A percentile compares a stretch with the other conserved stretches of the same genome.
Evolutionary conservation across 2,888 invertebrate species (phyloP).

Genomic region (Punctoribates punctum): DNA sequence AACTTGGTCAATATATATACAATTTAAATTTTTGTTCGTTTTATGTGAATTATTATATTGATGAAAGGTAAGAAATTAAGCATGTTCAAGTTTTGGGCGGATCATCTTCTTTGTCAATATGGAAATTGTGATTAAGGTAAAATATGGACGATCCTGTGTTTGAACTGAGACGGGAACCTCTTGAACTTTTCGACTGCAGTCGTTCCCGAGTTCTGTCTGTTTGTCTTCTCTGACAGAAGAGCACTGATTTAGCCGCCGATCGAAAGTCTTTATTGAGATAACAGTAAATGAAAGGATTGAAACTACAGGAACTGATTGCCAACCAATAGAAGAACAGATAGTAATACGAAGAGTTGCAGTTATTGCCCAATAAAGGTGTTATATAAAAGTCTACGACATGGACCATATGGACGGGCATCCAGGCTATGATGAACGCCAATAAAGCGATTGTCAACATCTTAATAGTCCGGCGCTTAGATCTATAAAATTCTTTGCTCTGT

Average conservation of each 20-base stretch:
- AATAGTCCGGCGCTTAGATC: conserved; percentile 55
- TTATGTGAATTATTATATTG: too few species aligned
- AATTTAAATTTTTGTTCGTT: too few species aligned
- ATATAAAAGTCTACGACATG: conserved; percentile 54
- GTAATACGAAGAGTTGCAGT: conserved; percentile 52
- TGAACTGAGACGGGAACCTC: background rate
- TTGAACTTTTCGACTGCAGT: background rate
- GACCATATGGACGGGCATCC: conserved; percentile 57
- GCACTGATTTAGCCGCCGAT: conserved; percentile 61
- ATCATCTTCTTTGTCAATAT: too few species aligned
- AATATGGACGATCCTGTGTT: background rate
- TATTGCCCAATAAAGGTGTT: conserved; percentile 42
- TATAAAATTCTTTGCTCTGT: conserved; percentile 53
- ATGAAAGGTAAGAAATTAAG: too few species aligned
- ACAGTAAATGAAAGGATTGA: conserved; percentile 57
- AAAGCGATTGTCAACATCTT: conserved; percentile 57
- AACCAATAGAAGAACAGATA: conserved; percentile 56
- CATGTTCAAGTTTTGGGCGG: too few species aligned
- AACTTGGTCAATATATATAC: too few species aligned
- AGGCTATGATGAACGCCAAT: conserved; percentile 55
- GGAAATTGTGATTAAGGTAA: background rate
- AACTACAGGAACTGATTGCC: conserved; percentile 57
- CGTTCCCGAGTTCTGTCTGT: background rate
- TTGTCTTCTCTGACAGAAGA: background rate
- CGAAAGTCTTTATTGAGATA: conserved; percentile 56